A percentile compares a stretch with the other conserved stretches of the same genome.
phyloP scores from a whole-genome alignment of 2,113 vertebrate genomes.

The Barbus barbus region DNA sequence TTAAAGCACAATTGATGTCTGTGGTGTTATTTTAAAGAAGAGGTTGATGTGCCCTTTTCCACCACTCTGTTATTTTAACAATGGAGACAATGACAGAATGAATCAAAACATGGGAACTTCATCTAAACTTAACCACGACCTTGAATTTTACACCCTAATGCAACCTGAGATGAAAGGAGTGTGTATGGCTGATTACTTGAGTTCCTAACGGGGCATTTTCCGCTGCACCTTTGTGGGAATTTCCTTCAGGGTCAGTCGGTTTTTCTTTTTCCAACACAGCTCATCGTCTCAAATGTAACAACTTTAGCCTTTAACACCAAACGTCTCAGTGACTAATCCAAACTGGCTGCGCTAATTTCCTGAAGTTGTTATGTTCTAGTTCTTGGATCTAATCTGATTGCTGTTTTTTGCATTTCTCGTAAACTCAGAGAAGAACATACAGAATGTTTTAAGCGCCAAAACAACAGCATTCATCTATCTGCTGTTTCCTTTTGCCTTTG shows the following conservation, averaged over 20 bases:
- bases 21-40: constrained; percentile 69
- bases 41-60: constrained; percentile 55
- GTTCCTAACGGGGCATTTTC: constrained; percentile 62
- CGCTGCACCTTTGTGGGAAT: constrained; percentile 52
- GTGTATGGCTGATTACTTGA: constrained; percentile 2
- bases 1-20: constrained; percentile 65
- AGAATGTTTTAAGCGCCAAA: neutral
- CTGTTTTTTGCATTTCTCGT: constrained; percentile 52
- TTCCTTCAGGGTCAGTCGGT: constrained; percentile 58
- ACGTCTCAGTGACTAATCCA: constrained; percentile 59
- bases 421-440: neutral
- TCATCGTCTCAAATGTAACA: constrained; percentile 37
- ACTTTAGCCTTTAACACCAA: constrained; percentile 11
- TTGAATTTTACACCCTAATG: constrained; percentile 44
- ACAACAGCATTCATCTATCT: neutral
- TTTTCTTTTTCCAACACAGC: constrained; percentile 52
- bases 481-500: constrained; percentile 12
- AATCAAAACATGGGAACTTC: constrained; percentile 32
- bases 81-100: constrained; percentile 47
- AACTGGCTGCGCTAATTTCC: constrained; percentile 67
- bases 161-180: constrained; percentile 58
- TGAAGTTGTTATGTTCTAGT: constrained; percentile 60
- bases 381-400: constrained; percentile 60
- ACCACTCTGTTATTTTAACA: constrained; percentile 58
- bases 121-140: constrained; percentile 61